Percentiles rank a stretch among this genome's conserved stretches.
These are phyloP conservation scores for Cacatua alba DNA, from an alignment of 2,113 vertebrate species.

Conservation along the genomic window DNA sequence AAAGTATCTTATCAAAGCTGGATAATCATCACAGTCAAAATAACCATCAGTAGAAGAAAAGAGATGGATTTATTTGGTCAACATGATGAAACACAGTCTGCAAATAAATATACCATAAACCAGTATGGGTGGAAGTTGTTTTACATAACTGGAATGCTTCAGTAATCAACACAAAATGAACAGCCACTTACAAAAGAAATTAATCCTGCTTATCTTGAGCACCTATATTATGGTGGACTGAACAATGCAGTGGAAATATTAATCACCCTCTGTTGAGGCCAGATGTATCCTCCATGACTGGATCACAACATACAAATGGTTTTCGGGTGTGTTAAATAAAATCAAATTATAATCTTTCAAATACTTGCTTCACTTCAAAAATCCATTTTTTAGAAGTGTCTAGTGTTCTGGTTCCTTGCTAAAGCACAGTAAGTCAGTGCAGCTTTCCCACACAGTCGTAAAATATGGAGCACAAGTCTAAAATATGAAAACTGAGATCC, in stretches of 20 bases:
- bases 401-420: not conserved
- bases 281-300: not conserved
- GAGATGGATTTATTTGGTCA: not conserved
- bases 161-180: not conserved
- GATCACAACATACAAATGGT: not conserved
- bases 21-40: not conserved
- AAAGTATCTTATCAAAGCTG: not conserved
- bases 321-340: not conserved
- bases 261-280: not conserved
- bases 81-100: not conserved
- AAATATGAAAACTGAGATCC: not conserved
- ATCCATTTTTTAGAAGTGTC: not conserved
- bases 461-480: not conserved
- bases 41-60: not conserved
- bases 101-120: not conserved
- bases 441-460: not conserved
- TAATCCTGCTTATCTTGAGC: not conserved
- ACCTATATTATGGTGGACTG: not conserved
- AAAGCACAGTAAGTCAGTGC: not conserved
- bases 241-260: not conserved
- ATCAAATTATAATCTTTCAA: not conserved
- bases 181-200: not conserved
- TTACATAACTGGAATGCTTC: not conserved
- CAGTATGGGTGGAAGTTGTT: not conserved
- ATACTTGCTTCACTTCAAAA: not conserved